Conservation (phyloP, 2,888 invertebrate genomes). For the Chrysolina haemoptera region DNA sequence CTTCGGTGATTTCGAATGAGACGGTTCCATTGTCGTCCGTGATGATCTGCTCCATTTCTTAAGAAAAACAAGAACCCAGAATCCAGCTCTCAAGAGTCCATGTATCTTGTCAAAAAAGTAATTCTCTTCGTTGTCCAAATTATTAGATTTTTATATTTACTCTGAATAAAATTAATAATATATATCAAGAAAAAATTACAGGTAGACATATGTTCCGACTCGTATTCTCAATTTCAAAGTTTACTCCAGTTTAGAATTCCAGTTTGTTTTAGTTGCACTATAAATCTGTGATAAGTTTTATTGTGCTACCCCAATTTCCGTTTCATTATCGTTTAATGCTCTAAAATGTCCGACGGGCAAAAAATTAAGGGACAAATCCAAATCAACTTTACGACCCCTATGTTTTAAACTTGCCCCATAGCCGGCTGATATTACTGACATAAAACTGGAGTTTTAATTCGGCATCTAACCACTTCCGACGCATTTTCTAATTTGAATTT, state of each 20-base stretch:
- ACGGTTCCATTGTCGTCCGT: too few relatives aligned
- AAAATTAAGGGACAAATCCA: constrained; percentile 55
- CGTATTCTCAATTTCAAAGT: background rate
- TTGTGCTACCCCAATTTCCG: constrained; percentile 49
- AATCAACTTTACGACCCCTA: constrained; percentile 54
- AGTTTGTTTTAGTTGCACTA: constrained; percentile 47
- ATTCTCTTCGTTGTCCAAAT: too few relatives aligned
- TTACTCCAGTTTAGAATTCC: constrained; percentile 28
- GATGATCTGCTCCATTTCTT: too few relatives aligned
- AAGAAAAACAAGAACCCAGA: too few relatives aligned
- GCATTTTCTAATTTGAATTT: constrained; percentile 39
- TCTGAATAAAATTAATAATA: too few relatives aligned
- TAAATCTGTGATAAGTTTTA: constrained; percentile 49
- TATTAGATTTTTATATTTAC: too few relatives aligned
- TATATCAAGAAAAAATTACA: too few relatives aligned
- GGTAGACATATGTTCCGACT: too few relatives aligned
- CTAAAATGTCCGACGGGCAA: constrained; percentile 52
- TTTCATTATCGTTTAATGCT: constrained; percentile 53
- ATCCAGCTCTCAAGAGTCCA: too few relatives aligned
- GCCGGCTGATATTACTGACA: constrained; percentile 41
- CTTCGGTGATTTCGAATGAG: too few relatives aligned
- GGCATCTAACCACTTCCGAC: constrained; percentile 36
- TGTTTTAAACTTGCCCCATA: constrained; percentile 47
- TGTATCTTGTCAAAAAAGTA: too few relatives aligned
- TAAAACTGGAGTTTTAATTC: constrained; percentile 43